phyloP scores from a whole-genome alignment of 1,140 invertebrate genomes.

The Cylas formicarius region DNA sequence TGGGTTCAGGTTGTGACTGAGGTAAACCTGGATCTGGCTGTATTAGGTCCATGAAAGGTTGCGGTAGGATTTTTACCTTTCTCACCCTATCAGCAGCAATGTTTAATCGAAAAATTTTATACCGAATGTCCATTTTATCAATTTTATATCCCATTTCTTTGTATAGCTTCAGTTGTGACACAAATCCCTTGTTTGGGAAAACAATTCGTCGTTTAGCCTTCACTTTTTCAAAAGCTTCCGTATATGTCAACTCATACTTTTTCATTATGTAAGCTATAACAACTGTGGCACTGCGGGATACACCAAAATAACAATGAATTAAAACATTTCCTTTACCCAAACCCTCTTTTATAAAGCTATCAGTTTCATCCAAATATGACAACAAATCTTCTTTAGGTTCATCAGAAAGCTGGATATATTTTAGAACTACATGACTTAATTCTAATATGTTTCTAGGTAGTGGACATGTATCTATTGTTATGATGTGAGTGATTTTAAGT shows the following conservation, averaged over 20 bases:
- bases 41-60: constrained; percentile 65
- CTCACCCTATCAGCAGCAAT: constrained; percentile 72
- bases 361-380: constrained; percentile 66
- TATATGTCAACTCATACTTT: constrained; percentile 62
- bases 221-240: constrained; percentile 57
- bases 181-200: constrained; percentile 48
- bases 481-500: constrained; percentile 63
- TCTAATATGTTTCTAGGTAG: constrained; percentile 64
- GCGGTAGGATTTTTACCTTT: constrained; percentile 76
- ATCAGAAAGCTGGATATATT: constrained; percentile 75
- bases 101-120: constrained; percentile 67
- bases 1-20: constrained; percentile 67
- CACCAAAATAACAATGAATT: constrained; percentile 79
- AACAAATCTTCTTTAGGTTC: constrained; percentile 74
- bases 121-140: constrained; percentile 37
- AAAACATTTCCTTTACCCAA: constrained; percentile 53
- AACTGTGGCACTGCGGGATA: constrained; percentile 76
- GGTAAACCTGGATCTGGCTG: constrained; percentile 72
- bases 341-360: constrained; percentile 62
- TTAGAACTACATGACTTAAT: constrained; percentile 56
- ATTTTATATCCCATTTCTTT: constrained; percentile 62
- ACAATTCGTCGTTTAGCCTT: constrained; percentile 29
- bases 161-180: constrained; percentile 68
- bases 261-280: constrained; percentile 82
- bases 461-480: constrained; percentile 76